Evolutionary conservation across 2,888 invertebrate species (phyloP).

Genomic region (Sympetrum striolatum): DNA sequence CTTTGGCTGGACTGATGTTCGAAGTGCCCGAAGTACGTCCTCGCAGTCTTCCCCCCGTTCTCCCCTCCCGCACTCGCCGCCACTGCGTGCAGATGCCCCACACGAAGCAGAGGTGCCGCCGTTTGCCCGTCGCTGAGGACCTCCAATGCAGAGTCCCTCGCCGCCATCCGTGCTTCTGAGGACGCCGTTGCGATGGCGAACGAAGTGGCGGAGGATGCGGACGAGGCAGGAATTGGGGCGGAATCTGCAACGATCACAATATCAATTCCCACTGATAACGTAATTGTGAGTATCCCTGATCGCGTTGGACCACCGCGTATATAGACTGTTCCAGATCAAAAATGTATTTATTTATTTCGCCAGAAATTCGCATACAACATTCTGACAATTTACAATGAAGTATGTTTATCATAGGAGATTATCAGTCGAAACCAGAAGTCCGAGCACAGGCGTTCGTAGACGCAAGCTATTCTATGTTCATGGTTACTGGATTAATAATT

Average conservation of each 20-base stretch:
- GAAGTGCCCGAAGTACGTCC: constrained; percentile 87
- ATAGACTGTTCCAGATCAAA: no score
- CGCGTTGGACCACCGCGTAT: no score
- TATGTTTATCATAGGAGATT: no score
- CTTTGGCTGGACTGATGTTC: constrained; percentile 84
- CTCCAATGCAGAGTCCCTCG: constrained; percentile 83
- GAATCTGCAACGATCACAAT: background rate
- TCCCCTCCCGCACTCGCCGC: constrained; percentile 65
- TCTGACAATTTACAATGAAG: no score
- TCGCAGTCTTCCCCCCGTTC: constrained; percentile 77
- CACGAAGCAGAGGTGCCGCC: constrained; percentile 81
- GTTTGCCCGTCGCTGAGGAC: constrained; percentile 92
- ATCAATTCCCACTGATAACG: background rate
- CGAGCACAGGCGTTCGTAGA: no score
- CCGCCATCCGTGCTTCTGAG: constrained; percentile 55
- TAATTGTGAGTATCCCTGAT: background rate
- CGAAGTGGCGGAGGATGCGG: background rate
- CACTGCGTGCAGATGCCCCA: constrained; percentile 78
- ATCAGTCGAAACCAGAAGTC: no score
- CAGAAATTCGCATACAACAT: no score
- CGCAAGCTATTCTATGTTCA: no score
- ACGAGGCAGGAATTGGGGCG: background rate
- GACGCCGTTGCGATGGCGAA: constrained; percentile 19
- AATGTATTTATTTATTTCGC: no score
- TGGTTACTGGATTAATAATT: no score